These are phyloP conservation scores for Lycocorax pyrrhopterus DNA, from an alignment of 2,113 vertebrate genomes.

Conservation along the genomic window DNA sequence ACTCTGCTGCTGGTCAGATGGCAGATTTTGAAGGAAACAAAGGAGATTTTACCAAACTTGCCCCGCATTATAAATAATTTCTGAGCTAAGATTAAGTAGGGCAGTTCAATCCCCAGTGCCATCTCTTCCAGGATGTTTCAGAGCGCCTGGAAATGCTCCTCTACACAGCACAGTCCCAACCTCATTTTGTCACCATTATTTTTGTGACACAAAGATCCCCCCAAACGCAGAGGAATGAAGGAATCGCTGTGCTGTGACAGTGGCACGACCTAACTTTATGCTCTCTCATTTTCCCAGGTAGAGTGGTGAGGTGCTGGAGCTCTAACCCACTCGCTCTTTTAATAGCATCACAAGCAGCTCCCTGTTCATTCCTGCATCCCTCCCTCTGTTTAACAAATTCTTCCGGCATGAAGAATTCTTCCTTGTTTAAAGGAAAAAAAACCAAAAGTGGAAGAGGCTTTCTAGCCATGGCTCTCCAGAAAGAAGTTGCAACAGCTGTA, in stretches of 20 bases:
- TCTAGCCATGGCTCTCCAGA: not conserved
- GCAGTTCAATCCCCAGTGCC: not conserved
- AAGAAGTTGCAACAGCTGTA: not conserved
- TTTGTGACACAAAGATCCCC: not conserved
- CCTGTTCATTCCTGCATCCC: not conserved
- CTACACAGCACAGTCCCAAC: not conserved
- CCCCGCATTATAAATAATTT: not conserved
- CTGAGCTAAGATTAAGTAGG: not conserved
- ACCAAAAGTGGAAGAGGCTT: not conserved
- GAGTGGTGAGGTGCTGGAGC: not conserved
- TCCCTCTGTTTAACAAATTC: not conserved
- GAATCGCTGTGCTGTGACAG: not conserved
- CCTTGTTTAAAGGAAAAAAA: not conserved
- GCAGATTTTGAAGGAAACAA: not conserved
- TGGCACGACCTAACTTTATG: rapidly evolving
- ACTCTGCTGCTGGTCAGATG: not conserved
- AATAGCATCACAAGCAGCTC: not conserved
- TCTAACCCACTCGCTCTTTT: not conserved
- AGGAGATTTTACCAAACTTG: not conserved
- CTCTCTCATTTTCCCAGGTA: not conserved
- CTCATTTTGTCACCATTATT: not conserved
- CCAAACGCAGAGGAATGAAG: not conserved
- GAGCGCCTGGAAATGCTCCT: not conserved
- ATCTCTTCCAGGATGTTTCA: not conserved
- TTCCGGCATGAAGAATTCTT: not conserved